A percentile compares a stretch with the other conserved stretches of the same genome.
Evolutionary conservation across 2,888 invertebrate genomes (phyloP).

Genomic region (Ornithoptera priamus): DNA sequence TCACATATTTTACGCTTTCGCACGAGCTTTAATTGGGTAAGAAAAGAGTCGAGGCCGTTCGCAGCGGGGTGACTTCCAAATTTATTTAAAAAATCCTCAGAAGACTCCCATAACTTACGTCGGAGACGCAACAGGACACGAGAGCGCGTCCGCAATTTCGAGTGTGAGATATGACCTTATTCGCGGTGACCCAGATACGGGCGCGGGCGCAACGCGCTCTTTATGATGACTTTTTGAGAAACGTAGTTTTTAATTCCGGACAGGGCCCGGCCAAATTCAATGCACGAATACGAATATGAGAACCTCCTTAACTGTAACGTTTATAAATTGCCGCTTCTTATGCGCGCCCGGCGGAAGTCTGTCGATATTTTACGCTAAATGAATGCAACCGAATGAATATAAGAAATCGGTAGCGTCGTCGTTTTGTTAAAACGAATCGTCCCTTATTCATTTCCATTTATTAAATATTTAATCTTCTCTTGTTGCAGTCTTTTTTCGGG

Average conservation of each 20-base stretch:
- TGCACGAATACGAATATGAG: conserved; percentile 57
- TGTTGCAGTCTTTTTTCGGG: conserved; percentile 95
- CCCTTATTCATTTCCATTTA: background rate
- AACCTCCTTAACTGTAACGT: conserved; percentile 70
- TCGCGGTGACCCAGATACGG: conserved; percentile 73
- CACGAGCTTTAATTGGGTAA: conserved; percentile 74
- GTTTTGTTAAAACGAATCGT: conserved; percentile 53
- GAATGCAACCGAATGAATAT: conserved; percentile 59
- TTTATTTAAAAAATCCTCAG: conserved; percentile 67
- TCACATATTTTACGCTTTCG: conserved; percentile 77
- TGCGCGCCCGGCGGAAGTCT: conserved; percentile 64
- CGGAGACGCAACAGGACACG: conserved; percentile 63
- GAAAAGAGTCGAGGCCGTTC: conserved; percentile 63
- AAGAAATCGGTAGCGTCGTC: conserved; percentile 57
- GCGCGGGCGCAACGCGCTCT: conserved; percentile 60
- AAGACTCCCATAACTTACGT: conserved; percentile 73
- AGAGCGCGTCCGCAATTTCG: conserved; percentile 69
- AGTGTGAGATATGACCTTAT: conserved; percentile 75
- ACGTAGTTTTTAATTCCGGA: conserved; percentile 74
- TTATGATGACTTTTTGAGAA: conserved; percentile 80
- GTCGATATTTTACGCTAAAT: conserved; percentile 73
- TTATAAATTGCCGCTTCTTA: conserved; percentile 75
- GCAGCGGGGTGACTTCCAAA: conserved; percentile 74
- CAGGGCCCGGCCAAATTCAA: conserved; percentile 60
- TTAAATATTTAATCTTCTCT: conserved; percentile 49